Evolutionary conservation across 2,888 invertebrate species (phyloP), one percentile per base, ranked within the genome.

Genomic region (Clusia tigrina): DNA sequence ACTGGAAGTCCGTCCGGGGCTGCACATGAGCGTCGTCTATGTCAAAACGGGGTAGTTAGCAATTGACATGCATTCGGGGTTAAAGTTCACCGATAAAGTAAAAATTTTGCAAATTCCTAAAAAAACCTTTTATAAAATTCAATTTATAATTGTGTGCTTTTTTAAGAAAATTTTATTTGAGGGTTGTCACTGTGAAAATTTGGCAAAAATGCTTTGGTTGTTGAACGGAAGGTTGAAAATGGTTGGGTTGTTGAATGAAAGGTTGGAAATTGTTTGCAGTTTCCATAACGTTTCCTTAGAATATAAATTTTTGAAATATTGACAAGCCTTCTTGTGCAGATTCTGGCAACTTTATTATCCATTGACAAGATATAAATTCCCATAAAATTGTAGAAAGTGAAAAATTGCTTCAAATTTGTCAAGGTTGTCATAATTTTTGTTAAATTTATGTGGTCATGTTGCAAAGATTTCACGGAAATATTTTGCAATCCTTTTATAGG

Each of bases 171-270:
- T 12, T 32, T 9, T 15, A n/a, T 42, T 42, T 42, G 42, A n/a
- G 42, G 42, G 42, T 42, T 42, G 42, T 42, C 10, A 42, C 42
- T 42, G 42, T n/a, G 42, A 42, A 42, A 42, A 42, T 42, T 42
- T 10, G n/a, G n/a, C n/a, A 42, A 32, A 32, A 32, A 32, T 32
- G 5, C 32, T 9, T 32, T 32, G 5, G n/a, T n/a, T n/a, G n/a
- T n/a, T n/a, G n/a, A n/a, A n/a, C n/a, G n/a, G n/a, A n/a, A n/a
- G n/a, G n/a, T n/a, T n/a, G n/a, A n/a, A n/a, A n/a, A n/a, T n/a
- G n/a, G n/a, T n/a, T n/a, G n/a, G n/a, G n/a, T n/a, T n/a, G n/a
- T n/a, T n/a, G n/a, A n/a, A n/a, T n/a, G n/a, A n/a, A n/a, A n/a
- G n/a, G n/a, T n/a, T n/a, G n/a, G n/a, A n/a, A n/a, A n/a, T n/a